Evolutionary conservation across 2,113 vertebrate genomes (phyloP).

Genomic region (Malurus melanocephalus): DNA sequence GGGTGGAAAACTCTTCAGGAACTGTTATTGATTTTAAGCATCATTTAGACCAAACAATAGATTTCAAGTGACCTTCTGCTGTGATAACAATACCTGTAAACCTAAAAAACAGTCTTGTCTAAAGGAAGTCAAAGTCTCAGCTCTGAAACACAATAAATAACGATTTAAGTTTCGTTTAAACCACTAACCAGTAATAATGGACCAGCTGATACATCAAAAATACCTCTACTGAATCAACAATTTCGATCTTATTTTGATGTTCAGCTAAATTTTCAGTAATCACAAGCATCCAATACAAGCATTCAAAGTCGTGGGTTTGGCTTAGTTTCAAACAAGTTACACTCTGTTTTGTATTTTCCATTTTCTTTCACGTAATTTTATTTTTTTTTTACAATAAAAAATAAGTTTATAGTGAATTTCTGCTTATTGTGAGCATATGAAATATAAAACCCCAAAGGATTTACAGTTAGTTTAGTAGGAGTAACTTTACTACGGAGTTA

Average conservation of each 20-base stretch:
- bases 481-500: no score
- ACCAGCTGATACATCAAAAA: not conserved
- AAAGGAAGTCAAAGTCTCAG: slow-evolving; percentile 36
- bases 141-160: slow-evolving; percentile 43
- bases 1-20: slow-evolving; percentile 59
- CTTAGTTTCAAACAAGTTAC: not conserved
- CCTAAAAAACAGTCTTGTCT: slow-evolving; percentile 45
- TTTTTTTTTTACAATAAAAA: not conserved
- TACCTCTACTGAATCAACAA: not conserved
- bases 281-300: not conserved
- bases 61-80: slow-evolving; percentile 71
- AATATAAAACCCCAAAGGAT: not conserved
- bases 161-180: slow-evolving; percentile 62
- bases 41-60: slow-evolving; percentile 70
- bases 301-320: not conserved
- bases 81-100: slow-evolving; percentile 72
- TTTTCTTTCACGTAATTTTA: not conserved
- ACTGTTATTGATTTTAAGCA: slow-evolving; percentile 69
- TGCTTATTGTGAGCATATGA: not conserved
- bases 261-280: not conserved
- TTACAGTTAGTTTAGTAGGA: not conserved
- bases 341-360: not conserved
- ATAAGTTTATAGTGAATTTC: not conserved
- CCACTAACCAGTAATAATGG: slow-evolving; percentile 28
- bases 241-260: slow-evolving; percentile 22